Conservation (phyloP, 1,140 invertebrate genomes). For the Drosophila sproati region DNA sequence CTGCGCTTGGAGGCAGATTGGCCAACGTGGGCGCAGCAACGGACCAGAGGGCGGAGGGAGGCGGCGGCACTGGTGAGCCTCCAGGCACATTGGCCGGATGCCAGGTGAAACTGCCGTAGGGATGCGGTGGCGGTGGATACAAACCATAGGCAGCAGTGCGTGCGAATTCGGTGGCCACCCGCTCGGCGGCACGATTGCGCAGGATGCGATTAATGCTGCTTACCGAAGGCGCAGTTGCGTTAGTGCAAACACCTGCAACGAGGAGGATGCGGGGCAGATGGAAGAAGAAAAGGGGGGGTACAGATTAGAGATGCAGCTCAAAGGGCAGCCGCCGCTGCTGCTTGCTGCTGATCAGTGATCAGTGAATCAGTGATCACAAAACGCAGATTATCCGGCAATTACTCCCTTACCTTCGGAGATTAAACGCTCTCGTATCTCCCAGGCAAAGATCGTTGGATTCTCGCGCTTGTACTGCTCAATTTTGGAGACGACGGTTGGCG, state of each 20-base stretch:
- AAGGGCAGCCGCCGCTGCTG: slow-evolving; percentile 43
- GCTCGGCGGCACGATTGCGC: slow-evolving; percentile 94
- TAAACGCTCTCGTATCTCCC: slow-evolving; percentile 97
- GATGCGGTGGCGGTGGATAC: slow-evolving; percentile 89
- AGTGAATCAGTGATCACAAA: slow-evolving; percentile 47
- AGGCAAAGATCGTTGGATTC: slow-evolving; percentile 99
- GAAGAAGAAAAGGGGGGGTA: not conserved
- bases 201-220: slow-evolving; percentile 97
- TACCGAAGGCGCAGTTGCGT: slow-evolving; percentile 94
- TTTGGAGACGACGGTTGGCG: slow-evolving; percentile 96
- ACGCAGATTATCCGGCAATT: slow-evolving; percentile 51
- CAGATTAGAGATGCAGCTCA: slow-evolving; percentile 28
- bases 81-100: slow-evolving; percentile 70
- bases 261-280: slow-evolving; percentile 5
- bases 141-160: slow-evolving; percentile 95
- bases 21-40: slow-evolving; percentile 68
- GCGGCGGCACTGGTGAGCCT: slow-evolving; percentile 55
- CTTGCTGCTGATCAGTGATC: slow-evolving; percentile 13
- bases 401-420: slow-evolving; percentile 94
- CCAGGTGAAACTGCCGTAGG: slow-evolving; percentile 87
- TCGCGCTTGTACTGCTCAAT: slow-evolving; percentile 98
- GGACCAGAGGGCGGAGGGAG: slow-evolving; percentile 64
- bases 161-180: slow-evolving; percentile 96
- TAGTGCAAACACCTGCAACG: slow-evolving; percentile 91
- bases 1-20: slow-evolving; percentile 55